These are phyloP conservation scores for Sus scrofa DNA, from an alignment of 2,113 vertebrate genomes.

Conservation along the genomic window T2T-Sscrofa CM000818.6:81194501-81195000, in stretches of 20 bases:
- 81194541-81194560: neutral
- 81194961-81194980: no score
- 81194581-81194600: neutral
- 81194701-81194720: neutral
- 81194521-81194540: no score
- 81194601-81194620: neutral
- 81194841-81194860: neutral
- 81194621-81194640: neutral
- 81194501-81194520: no score
- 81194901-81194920: neutral
- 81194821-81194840: neutral
- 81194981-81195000: neutral
- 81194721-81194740: neutral
- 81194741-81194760: neutral
- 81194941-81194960: no score
- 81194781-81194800: neutral
- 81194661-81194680: neutral
- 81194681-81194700: neutral
- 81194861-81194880: neutral
- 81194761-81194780: neutral
- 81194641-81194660: neutral
- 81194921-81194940: no score
- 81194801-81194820: neutral
- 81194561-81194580: neutral
- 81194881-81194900: neutral